phyloP scores from a whole-genome alignment of 2,888 invertebrate species.

The Mimumesa dahlbomi region DNA sequence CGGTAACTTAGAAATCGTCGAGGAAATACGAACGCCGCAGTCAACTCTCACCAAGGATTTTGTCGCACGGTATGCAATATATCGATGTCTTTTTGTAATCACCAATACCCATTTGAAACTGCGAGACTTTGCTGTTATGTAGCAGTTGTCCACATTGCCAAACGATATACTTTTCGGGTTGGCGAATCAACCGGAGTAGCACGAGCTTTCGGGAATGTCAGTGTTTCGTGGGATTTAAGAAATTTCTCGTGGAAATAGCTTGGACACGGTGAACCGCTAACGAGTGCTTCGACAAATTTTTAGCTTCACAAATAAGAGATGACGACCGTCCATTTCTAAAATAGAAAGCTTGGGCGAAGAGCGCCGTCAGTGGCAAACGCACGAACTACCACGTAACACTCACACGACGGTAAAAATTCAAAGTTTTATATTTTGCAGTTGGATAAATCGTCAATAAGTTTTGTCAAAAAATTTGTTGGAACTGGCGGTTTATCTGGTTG shows the following conservation, averaged over 20 bases:
- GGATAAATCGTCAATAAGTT: no score
- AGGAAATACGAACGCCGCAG: not conserved
- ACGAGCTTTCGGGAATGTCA: not conserved
- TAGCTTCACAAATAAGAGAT: slow-evolving; percentile 46
- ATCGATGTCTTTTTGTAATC: not conserved
- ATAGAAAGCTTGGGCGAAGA: slow-evolving; percentile 63
- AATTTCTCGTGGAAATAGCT: not conserved
- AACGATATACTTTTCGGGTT: not conserved
- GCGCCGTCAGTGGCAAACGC: slow-evolving; percentile 53
- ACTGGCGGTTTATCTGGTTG: no score
- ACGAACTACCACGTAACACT: no score
- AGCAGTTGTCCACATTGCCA: slow-evolving; percentile 32
- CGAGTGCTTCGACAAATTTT: slow-evolving; percentile 44
- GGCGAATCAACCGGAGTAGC: no score
- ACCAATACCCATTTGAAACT: slow-evolving; percentile 27
- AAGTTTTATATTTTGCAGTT: no score
- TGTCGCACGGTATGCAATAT: not conserved
- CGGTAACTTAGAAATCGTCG: slow-evolving; percentile 2
- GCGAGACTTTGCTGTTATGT: slow-evolving; percentile 7
- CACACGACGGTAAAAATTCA: no score
- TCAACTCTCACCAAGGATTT: not conserved
- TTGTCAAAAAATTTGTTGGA: no score
- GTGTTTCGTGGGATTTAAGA: not conserved
- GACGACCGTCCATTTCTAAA: slow-evolving; percentile 51
- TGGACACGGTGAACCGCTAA: slow-evolving; percentile 21